phyloP scores from a whole-genome alignment of 2,113 vertebrate species.

The Mirounga angustirostris region DNA sequence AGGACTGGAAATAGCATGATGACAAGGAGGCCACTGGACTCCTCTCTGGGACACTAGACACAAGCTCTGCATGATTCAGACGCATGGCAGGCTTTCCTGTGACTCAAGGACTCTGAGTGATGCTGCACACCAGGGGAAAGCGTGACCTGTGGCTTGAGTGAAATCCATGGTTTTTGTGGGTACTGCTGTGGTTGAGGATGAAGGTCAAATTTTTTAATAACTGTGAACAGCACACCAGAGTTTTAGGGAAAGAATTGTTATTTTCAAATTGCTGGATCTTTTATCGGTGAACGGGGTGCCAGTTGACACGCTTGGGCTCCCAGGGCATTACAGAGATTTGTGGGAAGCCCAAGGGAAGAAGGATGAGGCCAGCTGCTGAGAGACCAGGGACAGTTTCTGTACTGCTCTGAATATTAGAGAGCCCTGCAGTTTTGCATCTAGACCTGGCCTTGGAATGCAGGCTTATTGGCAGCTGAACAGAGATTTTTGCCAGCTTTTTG shows the following conservation, averaged over 20 bases:
- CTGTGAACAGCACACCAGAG: neutral
- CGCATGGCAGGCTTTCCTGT: neutral
- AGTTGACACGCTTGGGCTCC: neutral
- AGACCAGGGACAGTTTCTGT: neutral
- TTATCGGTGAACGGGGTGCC: neutral
- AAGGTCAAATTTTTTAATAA: neutral
- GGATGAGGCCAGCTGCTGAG: neutral
- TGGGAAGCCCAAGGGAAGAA: neutral
- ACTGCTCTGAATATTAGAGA: neutral
- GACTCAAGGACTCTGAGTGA: neutral
- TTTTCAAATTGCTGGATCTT: neutral
- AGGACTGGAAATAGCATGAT: neutral
- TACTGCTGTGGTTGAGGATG: neutral
- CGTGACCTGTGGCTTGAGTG: neutral
- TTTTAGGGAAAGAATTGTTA: neutral
- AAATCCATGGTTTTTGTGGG: neutral
- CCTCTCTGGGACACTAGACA: neutral
- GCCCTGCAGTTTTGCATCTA: neutral
- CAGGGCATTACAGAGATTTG: neutral
- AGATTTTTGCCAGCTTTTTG: neutral
- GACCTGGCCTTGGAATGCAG: neutral
- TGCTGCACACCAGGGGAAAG: neutral
- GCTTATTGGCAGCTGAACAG: neutral
- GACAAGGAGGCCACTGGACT: neutral
- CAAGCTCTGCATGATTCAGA: neutral